Evolutionary conservation across 2,113 vertebrate species (phyloP).

Genomic region (Odontophorus gujanensis): DNA sequence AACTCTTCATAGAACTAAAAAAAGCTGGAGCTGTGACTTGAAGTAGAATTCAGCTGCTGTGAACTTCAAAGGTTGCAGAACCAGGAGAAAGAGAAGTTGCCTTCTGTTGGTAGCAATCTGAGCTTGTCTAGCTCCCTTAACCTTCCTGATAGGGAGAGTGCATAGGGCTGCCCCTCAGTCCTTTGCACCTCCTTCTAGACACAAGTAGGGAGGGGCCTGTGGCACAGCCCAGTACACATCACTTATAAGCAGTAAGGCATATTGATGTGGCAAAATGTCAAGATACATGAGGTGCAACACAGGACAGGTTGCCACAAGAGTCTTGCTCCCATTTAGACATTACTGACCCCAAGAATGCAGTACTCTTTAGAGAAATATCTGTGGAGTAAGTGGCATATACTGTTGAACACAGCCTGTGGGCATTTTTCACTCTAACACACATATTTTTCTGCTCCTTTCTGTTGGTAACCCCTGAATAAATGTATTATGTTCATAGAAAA

Average conservation of each 20-base stretch:
- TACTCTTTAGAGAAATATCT: not conserved
- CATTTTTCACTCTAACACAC: not conserved
- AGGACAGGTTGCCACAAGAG: not conserved
- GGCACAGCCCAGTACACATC: rapidly evolving
- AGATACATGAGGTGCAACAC: not conserved
- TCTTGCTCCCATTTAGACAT: not conserved
- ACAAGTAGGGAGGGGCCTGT: not conserved
- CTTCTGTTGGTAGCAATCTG: not conserved
- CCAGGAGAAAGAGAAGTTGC: not conserved
- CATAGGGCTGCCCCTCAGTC: rapidly evolving
- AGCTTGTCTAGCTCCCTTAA: not conserved
- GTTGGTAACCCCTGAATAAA: not conserved
- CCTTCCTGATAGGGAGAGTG: rapidly evolving
- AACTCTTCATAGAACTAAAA: not conserved
- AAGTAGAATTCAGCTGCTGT: not conserved
- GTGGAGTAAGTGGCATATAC: rapidly evolving
- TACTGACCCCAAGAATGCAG: not conserved
- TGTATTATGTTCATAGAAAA: not conserved
- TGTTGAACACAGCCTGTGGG: not conserved
- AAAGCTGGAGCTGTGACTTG: not conserved
- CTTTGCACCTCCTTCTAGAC: not conserved
- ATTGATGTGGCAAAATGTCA: not conserved
- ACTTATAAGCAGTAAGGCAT: not conserved
- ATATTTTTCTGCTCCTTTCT: not conserved
- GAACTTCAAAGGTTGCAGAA: not conserved